A percentile compares a stretch with the other conserved stretches of the same genome.
phyloP scores from a whole-genome alignment of 1,140 invertebrate genomes.

The Drosophila mayri region DNA sequence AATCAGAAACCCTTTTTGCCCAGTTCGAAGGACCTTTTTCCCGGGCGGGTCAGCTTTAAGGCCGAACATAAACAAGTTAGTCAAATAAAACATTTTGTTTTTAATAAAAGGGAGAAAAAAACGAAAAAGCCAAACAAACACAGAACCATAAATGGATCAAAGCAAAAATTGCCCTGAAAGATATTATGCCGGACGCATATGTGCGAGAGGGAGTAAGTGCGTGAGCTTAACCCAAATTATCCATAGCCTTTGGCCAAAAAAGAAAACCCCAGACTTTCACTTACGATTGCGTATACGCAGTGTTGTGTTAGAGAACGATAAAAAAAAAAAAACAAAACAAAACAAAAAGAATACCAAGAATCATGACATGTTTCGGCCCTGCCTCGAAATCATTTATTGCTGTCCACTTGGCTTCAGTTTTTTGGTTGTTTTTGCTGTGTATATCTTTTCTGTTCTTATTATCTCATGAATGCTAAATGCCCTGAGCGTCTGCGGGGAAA shows the following conservation, averaged over 20 bases:
- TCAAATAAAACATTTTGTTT: constrained; percentile 80
- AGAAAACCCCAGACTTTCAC: constrained; percentile 59
- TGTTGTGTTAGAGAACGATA: constrained; percentile 48
- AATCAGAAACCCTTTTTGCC: constrained; percentile 53
- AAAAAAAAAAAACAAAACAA: background rate
- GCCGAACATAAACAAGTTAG: constrained; percentile 59
- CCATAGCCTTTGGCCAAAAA: constrained; percentile 61
- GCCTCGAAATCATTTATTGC: constrained; percentile 75
- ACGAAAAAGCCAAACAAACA: constrained; percentile 54
- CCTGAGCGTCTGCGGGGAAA: constrained; percentile 41
- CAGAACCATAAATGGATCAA: constrained; percentile 69
- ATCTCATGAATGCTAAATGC: constrained; percentile 83
- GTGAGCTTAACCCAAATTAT: constrained; percentile 68
- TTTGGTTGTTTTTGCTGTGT: constrained; percentile 9
- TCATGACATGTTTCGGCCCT: constrained; percentile 53
- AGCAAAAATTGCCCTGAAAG: constrained; percentile 63
- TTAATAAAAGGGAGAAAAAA: constrained; percentile 61
- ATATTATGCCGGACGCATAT: constrained; percentile 44
- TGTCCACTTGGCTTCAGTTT: constrained; percentile 65
- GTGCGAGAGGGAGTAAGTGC: constrained; percentile 14
- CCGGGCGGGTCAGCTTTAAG: constrained; percentile 43
- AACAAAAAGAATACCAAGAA: constrained; percentile 36
- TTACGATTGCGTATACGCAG: constrained; percentile 79
- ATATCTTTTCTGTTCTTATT: constrained; percentile 58
- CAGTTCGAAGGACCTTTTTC: constrained; percentile 32